Evolutionary conservation across 2,888 invertebrate genomes (phyloP).

Genomic region (Sturmia bella): DNA sequence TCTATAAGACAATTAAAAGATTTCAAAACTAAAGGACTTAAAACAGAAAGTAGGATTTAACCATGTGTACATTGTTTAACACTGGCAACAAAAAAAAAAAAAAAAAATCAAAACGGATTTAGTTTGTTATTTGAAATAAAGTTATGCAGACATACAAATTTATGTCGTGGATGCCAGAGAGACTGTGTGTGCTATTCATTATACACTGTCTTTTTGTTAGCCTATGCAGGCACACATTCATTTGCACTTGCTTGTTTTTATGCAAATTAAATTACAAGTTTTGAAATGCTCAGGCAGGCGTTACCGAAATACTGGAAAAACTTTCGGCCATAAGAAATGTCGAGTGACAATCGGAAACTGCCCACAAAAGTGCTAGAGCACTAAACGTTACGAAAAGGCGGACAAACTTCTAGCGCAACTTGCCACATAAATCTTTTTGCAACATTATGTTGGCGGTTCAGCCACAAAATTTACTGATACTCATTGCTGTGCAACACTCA

Average conservation of each 20-base stretch:
- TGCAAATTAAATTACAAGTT: constrained; percentile 69
- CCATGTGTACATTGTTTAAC: constrained; percentile 65
- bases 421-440: constrained; percentile 77
- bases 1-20: constrained; percentile 48
- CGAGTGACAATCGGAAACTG: constrained; percentile 71
- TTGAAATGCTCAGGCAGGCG: constrained; percentile 53
- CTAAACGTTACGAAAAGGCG: constrained; percentile 66
- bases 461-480: constrained; percentile 67
- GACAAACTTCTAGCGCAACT: constrained; percentile 70
- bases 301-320: constrained; percentile 55
- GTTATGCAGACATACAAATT: constrained; percentile 42
- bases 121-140: constrained; percentile 51
- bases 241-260: constrained; percentile 57
- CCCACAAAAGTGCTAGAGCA: constrained; percentile 68
- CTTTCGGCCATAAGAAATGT: constrained; percentile 70
- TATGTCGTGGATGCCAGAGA: neutral
- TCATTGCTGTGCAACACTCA: constrained; percentile 60
- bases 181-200: constrained; percentile 14
- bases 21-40: constrained; percentile 36
- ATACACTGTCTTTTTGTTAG: constrained; percentile 17
- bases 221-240: too few species aligned
- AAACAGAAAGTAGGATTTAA: constrained; percentile 56
- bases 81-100: constrained; percentile 37
- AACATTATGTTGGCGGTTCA: constrained; percentile 81
- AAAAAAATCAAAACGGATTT: constrained; percentile 19